Conservation (phyloP, 2,113 vertebrate species). For the Sinocyclocheilus maitianheensis region DNA sequence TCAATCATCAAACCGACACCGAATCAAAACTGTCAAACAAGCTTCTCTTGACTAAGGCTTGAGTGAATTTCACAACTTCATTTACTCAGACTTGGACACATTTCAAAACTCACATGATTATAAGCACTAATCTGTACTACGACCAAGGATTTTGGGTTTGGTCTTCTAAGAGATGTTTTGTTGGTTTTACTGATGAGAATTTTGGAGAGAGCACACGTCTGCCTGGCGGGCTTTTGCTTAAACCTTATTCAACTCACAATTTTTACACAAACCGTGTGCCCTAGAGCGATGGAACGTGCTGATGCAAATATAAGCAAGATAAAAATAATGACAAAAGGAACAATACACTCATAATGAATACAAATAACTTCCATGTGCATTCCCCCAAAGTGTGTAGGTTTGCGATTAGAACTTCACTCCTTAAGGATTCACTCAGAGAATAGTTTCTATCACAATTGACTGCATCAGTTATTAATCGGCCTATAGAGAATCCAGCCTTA, state of each 20-base stretch:
- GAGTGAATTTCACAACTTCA: neutral
- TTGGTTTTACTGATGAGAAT: conserved; percentile 32
- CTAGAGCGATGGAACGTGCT: conserved; percentile 2
- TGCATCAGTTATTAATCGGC: conserved; percentile 31
- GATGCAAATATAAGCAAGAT: conserved; percentile 21
- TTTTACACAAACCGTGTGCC: neutral
- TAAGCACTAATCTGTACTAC: neutral
- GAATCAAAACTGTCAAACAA: neutral
- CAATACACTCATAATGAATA: conserved; percentile 15
- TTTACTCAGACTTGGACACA: neutral
- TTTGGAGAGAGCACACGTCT: neutral
- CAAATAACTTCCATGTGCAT: conserved; percentile 18
- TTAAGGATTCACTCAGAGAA: neutral
- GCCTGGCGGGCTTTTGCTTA: neutral
- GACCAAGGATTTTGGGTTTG: neutral
- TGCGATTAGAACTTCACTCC: conserved; percentile 15
- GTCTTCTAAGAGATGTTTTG: conserved; percentile 21
- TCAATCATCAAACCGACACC: neutral
- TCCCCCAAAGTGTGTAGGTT: neutral
- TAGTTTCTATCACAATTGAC: conserved; percentile 25
- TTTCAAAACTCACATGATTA: neutral
- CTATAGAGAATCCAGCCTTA: conserved; percentile 28
- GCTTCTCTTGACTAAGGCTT: neutral
- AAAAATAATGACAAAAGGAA: conserved; percentile 13
- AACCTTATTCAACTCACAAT: conserved; percentile 8